Evolutionary conservation across 2,888 invertebrate genomes (phyloP), one percentile per base, ranked within the genome.

Genomic region (Trachelus troglodyta): DNA sequence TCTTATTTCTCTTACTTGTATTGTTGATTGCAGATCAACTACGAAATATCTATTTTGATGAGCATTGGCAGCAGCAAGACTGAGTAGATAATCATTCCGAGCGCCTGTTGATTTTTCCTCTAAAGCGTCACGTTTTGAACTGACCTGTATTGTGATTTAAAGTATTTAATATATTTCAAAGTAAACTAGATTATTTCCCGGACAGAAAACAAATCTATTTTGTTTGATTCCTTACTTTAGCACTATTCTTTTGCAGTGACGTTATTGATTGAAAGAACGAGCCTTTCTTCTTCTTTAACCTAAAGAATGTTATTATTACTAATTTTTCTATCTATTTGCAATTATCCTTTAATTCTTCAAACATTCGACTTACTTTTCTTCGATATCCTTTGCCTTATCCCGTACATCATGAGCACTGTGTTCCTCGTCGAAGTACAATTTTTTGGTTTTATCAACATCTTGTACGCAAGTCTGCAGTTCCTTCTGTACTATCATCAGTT

Each of bases 251-350:
- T 91, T 99, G 98, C 85, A 99, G 94, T 79, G 98, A 98, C 12
- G 98, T 97, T 88, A 98, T 97, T 12, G 98, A 98, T 92, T 98
- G 98, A 92, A 98, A 98, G 92, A 98, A 97, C 11, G 98, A 98
- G 33, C 98, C 98, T 88, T 98, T 98, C 93, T 98, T 98, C 94
- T 98, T 97, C 93, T 98, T 98, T 85, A 98, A 93, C 91, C 97
- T 97, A 91, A 82, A 92, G 90, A 79, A 85, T 84, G 85, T 78
- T 75, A 1, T n/a, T 34, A 12, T 68, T 73, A 69, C 30, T n/a
- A 15, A 73, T 77, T 73, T 30, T 76, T 11, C 1, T 30, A 23
- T 37, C 71, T 69, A 31, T 40, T 75, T 68, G 1, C 12, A 56
- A 69, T 9, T 23, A 23, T 23, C 2, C 9, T 56, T 56, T 56